Base-by-base conservation (phyloP, 1,140 invertebrate species). In the Ceratina australensis region DNA sequence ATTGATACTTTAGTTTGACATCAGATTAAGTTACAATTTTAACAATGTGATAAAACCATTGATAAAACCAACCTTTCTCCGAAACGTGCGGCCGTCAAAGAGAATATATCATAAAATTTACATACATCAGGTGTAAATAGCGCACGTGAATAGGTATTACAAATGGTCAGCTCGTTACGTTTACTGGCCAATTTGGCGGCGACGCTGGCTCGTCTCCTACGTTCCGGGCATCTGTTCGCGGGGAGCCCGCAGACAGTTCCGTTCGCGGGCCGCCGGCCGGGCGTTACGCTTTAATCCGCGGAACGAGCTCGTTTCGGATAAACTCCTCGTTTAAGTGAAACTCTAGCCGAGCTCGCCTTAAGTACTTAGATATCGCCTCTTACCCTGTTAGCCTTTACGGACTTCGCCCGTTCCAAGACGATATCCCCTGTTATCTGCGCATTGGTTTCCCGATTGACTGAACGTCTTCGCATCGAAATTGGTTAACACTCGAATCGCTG, bases 241-340 rank as follows among this genome's bases (percentile, higher is more conserved):
- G n/a, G n/a, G n/a, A 72, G 56, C 56, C 26, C 22, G 47, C 71
- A 78, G 83, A 84, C 78, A 78, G 65, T 72, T 66, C 67, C 66
- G 73, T 81, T 56, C 78, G 52, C 78, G 64, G 8, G 33, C 33
- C n/a, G n/a, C n/a, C n/a, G n/a, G n/a, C n/a, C n/a, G n/a, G 33
- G 80, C 59, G 79, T 74, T 64, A 84, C 66, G 66, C 79, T 85
- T 84, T 85, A 84, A 84, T 85, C 83, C 82, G 73, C 63, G 73
- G 10, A 80, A 84, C 73, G 82, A 81, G 78, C 83, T 78, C 73
- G 57, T 83, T 84, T 81, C 73, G 73, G 82, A 81, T 84, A 83
- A 84, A 84, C 82, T 83, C 78, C 81, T 84, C 82, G 82, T 84
- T 84, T 84, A 84, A 84, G 82, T 84, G 79, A 84, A 84, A 84